Evolutionary conservation across 2,888 invertebrate genomes (phyloP).

Genomic region (Lithophane ornitopus): DNA sequence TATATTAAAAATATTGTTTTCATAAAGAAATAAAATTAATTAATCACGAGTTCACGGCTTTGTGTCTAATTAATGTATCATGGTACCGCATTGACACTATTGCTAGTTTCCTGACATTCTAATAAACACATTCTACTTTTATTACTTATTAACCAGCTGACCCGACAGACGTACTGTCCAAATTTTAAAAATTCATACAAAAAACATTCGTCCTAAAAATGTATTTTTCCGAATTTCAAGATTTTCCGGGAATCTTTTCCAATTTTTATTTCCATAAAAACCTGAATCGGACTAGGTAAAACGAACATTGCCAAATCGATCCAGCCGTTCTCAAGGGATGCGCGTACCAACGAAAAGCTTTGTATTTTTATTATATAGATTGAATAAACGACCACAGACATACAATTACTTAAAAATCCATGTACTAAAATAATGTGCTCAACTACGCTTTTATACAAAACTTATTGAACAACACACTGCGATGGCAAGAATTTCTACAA

Average conservation of each 20-base stretch:
- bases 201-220: too few species aligned
- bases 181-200: too few species aligned
- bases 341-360: too few species aligned
- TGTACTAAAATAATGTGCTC: conserved; percentile 46
- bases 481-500: conserved; percentile 67
- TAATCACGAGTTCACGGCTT: conserved; percentile 34
- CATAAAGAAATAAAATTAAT: not conserved
- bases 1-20: conserved; percentile 8
- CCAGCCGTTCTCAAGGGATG: too few species aligned
- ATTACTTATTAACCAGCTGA: not conserved
- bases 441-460: conserved; percentile 56
- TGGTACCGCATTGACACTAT: conserved; percentile 49
- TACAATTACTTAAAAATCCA: conserved; percentile 32
- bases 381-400: conserved; percentile 30
- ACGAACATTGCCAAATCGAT: too few species aligned
- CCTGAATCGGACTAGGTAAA: too few species aligned
- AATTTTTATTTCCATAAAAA: too few species aligned
- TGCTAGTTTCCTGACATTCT: conserved; percentile 19
- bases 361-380: not conserved
- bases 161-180: too few species aligned
- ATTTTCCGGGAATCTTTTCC: too few species aligned
- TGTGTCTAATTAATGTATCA: conserved; percentile 38
- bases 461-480: conserved; percentile 51
- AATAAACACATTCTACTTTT: conserved; percentile 33
- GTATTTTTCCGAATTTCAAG: too few species aligned